Evolutionary conservation across 2,797 vertebrate genomes (phyloP), one percentile per base, ranked within the genome.

Genomic region (Rhinichthys osculus): DNA sequence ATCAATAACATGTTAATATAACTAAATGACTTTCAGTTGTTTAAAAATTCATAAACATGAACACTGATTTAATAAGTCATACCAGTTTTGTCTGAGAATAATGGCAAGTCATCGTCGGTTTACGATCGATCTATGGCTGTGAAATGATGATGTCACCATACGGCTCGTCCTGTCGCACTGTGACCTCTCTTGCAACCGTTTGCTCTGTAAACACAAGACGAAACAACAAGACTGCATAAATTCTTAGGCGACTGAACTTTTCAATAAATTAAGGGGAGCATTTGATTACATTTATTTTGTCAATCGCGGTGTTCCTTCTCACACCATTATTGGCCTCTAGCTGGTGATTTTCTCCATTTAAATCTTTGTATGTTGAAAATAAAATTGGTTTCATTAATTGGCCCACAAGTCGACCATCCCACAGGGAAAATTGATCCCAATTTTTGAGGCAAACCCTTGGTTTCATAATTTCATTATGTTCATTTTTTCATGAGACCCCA

Each of bases 111-210:
- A n/a, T 66, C 23, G 35, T 40, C 14, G 27, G 10, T 54, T 50
- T 79, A 33, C 10, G 1, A 5, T 44, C 57, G 2, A 23, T 62
- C 16, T 67, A 42, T 54, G 71, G 66, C 47, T 40, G 47, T n/a
- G 86, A 79, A 82, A 90, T 87, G 54, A 88, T 70, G 54, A 90
- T 88, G 80, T 88, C 88, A 50, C 83, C 73, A 10, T 87, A 90
- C 2, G 89, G 83, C 85, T 82, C 59, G 35, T 84, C 77, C 83
- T 90, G 89, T 54, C 14, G 47, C 80, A 82, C 89, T 3, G 38
- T 84, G 5, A 90, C 77, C 11, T 84, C 80, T 35, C 86, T 74
- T 14, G 3, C 23, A 2, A 82, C 83, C 2, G 78, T 71, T 16
- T 71, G 33, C 62, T 90, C 89, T 90, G 87, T 79, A 40, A 77